These are phyloP conservation scores for Operophtera brumata DNA, from an alignment of 2,888 invertebrate genomes.

Conservation along the genomic window DNA sequence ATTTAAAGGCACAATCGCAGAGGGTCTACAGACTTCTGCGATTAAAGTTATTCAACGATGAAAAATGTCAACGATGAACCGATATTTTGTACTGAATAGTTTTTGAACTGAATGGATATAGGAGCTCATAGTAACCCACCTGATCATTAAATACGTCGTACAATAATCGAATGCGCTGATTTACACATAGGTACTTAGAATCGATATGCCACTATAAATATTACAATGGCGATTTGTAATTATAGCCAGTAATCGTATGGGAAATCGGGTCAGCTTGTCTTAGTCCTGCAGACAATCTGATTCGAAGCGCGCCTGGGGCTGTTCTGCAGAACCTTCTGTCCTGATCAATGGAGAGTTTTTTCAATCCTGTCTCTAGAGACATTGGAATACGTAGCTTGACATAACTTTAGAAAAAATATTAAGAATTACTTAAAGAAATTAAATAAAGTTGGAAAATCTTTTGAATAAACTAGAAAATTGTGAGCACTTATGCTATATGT, in stretches of 20 bases:
- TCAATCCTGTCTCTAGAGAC: neutral
- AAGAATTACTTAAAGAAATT: no score
- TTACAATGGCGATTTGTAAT: conserved; percentile 15
- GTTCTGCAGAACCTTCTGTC: neutral
- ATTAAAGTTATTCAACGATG: no score
- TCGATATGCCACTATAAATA: conserved; percentile 8
- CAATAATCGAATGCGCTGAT: conserved; percentile 4
- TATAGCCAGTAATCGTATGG: conserved; percentile 13
- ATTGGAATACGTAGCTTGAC: neutral
- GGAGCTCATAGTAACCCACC: no score
- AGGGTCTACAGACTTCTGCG: no score
- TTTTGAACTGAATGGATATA: no score
- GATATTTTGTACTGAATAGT: no score
- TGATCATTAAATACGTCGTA: neutral
- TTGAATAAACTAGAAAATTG: no score
- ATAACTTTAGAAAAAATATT: neutral
- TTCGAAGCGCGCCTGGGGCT: conserved; percentile 1
- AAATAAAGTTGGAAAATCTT: neutral
- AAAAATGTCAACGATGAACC: no score
- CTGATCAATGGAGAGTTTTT: neutral
- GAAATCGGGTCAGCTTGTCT: conserved; percentile 18
- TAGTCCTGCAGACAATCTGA: conserved; percentile 1
- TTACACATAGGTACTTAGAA: conserved; percentile 5
- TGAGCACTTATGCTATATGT: no score
- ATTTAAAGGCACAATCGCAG: no score